Base-by-base conservation (phyloP, 2,797 vertebrate genomes). In the Microhierax caerulescens region DNA sequence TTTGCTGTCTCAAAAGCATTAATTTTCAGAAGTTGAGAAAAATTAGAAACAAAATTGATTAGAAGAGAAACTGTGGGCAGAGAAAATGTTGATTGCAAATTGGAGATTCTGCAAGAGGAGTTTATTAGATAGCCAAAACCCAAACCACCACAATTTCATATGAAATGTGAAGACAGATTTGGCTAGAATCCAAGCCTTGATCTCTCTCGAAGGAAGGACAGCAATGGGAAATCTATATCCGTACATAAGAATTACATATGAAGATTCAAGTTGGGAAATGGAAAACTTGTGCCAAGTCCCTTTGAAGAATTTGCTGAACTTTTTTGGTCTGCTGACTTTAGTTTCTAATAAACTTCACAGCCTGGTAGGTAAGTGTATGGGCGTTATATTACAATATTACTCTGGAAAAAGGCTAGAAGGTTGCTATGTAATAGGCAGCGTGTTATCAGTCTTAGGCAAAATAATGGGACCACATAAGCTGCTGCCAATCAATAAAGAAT, bases 31-130 rank as follows among this genome's bases (percentile, higher is more conserved):
- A 88, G 64, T 32, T 78, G 68, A 67, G 45, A 53, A 80, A 91
- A 86, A 90, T 75, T 80, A 61, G 81, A 89, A 85, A 75, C 54
- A 85, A 82, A 95, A 75, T 59, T 96, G 81, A 92, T 97, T 92
- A 85, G 59, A 67, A 64, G 54, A 75, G 64, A 67, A 94, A 68
- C 19, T 48, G 37, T 21, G 79, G 72, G 64, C 36, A 91, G 81
- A 70, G 53, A 74, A 90, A 94, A 92, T 11, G 41, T 68, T 92
- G 84, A 83, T 72, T 92, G 56, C 81, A 94, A 85, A 91, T n/a
- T 72, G 60, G 63, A 28, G 78, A 56, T 83, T 92, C 70, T 80
- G 67, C 56, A 74, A 79, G n/a, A 76, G 32, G 59, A 84, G 36
- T 53, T 93, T 77, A 67, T 94, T 93, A 77, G 43, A 48, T 65